Conservation (phyloP, 1,140 invertebrate species). For the Drosophila guanche region DNA sequence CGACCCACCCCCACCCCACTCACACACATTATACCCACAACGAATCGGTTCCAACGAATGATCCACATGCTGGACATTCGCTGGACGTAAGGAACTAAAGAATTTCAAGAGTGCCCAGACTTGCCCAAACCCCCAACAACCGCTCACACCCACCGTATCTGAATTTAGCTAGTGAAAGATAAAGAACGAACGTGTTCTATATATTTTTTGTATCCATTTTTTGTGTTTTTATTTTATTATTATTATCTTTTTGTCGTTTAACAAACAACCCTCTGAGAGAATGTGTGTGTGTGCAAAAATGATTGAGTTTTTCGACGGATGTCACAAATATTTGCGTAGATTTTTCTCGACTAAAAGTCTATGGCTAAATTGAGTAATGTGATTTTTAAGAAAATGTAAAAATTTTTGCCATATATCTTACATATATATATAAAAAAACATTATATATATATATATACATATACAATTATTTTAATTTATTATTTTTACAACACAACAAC, state of each 20-base stretch:
- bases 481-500: slow-evolving; percentile 34
- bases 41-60: slow-evolving; percentile 29
- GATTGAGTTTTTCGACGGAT: slow-evolving; percentile 45
- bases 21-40: slow-evolving; percentile 39
- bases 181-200: slow-evolving; percentile 27
- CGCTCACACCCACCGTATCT: slow-evolving; percentile 71
- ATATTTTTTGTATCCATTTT: slow-evolving; percentile 51
- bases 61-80: slow-evolving; percentile 5
- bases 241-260: slow-evolving; percentile 50
- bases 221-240: slow-evolving; percentile 55
- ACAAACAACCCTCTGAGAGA: slow-evolving; percentile 17
- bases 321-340: slow-evolving; percentile 78
- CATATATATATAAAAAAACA: slow-evolving; percentile 61
- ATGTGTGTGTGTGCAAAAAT: slow-evolving; percentile 63
- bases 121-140: slow-evolving; percentile 40
- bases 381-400: slow-evolving; percentile 64
- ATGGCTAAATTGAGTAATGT: slow-evolving; percentile 77
- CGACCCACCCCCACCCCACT: slow-evolving; percentile 14
- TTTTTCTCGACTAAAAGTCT: slow-evolving; percentile 82
- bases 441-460: slow-evolving; percentile 53
- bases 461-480: slow-evolving; percentile 49
- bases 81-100: slow-evolving; percentile 60
- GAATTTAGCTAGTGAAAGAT: slow-evolving; percentile 60
- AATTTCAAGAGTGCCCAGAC: slow-evolving; percentile 78
- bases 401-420: slow-evolving; percentile 78